Evolutionary conservation across 2,113 vertebrate genomes (phyloP).

Genomic region (Lanius ludovicianus): DNA sequence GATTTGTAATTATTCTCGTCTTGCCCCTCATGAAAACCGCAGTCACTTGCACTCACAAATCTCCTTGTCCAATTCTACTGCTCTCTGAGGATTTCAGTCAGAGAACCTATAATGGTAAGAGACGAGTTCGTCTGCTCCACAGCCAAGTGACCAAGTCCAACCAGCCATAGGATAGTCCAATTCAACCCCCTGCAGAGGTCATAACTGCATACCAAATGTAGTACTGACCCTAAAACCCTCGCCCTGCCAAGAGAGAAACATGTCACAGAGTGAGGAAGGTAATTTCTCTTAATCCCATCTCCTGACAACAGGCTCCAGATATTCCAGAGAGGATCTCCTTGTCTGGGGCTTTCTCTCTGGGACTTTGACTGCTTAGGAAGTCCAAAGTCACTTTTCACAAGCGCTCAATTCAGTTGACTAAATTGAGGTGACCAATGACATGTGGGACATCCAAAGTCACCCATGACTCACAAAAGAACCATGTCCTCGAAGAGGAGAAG

Average conservation of each 20-base stretch:
- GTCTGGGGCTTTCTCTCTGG: neutral
- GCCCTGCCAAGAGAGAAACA: neutral
- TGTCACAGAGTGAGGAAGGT: neutral
- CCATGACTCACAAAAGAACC: neutral
- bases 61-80: neutral
- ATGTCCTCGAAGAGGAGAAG: neutral
- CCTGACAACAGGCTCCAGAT: neutral
- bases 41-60: neutral
- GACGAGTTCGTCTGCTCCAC: neutral
- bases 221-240: neutral
- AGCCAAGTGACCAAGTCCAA: neutral
- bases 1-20: conserved; percentile 36
- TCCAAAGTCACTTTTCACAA: neutral
- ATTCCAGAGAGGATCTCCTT: neutral
- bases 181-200: neutral
- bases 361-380: neutral
- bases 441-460: neutral
- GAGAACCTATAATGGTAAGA: neutral
- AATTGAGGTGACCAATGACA: neutral
- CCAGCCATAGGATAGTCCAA: neutral
- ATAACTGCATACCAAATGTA: neutral
- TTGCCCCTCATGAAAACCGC: neutral
- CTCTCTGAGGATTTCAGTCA: conserved; percentile 9
- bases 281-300: neutral
- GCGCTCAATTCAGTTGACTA: neutral